Conservation (phyloP, 2,888 invertebrate species). For the Frankliniella intonsa region DNA sequence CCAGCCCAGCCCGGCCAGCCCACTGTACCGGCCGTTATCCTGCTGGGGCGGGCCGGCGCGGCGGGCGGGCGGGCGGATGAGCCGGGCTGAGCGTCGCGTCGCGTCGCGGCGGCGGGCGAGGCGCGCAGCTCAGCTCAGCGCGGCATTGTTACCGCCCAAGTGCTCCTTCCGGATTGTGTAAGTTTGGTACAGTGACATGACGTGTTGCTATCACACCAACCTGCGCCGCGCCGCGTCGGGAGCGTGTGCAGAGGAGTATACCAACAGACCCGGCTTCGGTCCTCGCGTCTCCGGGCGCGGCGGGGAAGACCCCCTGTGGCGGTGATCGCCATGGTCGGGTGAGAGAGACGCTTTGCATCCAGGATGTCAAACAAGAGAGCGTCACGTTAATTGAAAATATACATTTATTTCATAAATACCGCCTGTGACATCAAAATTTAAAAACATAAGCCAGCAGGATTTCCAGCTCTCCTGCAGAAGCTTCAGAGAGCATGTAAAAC, state of each 20-base stretch:
- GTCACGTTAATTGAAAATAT: conserved; percentile 14
- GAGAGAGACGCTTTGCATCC: not conserved
- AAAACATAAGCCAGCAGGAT: not conserved
- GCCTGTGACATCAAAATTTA: not conserved
- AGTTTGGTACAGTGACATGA: not conserved
- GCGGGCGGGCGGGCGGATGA: not conserved
- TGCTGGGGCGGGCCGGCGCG: not conserved
- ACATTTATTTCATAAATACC: conserved; percentile 16
- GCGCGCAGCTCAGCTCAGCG: not conserved
- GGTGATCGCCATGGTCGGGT: too few species aligned
- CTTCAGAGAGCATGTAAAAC: conserved; percentile 7
- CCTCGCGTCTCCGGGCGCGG: not conserved
- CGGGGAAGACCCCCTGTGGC: not conserved
- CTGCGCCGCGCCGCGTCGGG: not conserved
- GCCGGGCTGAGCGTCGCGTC: not conserved
- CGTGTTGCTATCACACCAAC: not conserved
- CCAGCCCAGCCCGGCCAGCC: not conserved
- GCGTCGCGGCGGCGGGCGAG: too few species aligned
- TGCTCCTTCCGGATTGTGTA: conserved; percentile 14
- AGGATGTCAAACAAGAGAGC: not conserved
- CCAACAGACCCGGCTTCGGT: too few species aligned
- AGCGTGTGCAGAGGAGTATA: too few species aligned
- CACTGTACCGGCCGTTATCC: not conserved
- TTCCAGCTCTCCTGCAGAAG: not conserved
- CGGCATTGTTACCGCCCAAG: not conserved